A percentile compares a stretch with the other conserved stretches of the same genome.
phyloP scores from a whole-genome alignment of 2,888 invertebrate species.

The Priocnemis perturbator region DNA sequence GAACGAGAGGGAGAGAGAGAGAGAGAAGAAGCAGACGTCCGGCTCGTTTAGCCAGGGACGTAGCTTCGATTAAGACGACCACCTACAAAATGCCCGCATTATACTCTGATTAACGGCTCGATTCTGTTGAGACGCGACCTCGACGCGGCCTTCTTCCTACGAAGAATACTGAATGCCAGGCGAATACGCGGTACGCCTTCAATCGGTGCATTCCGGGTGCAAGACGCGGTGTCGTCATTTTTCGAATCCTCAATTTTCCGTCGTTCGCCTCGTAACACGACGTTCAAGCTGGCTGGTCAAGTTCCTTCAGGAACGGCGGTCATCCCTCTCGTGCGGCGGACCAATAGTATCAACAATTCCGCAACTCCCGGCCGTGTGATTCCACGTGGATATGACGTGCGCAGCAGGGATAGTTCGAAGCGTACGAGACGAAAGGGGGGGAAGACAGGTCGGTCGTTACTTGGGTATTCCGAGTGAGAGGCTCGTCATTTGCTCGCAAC shows the following conservation, averaged over 20 bases:
- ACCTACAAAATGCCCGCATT: slow-evolving; percentile 51
- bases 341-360: slow-evolving; percentile 60
- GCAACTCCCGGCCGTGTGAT: slow-evolving; percentile 60
- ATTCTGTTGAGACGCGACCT: too few species aligned
- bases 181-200: too few species aligned
- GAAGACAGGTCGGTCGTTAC: slow-evolving; percentile 36
- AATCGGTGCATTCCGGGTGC: too few species aligned
- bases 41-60: slow-evolving; percentile 11
- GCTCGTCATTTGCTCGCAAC: slow-evolving; percentile 48
- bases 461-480: slow-evolving; percentile 54
- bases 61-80: slow-evolving; percentile 50
- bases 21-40: slow-evolving; percentile 24
- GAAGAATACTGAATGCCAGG: too few species aligned
- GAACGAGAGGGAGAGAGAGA: slow-evolving; percentile 17
- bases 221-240: too few species aligned
- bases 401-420: background rate
- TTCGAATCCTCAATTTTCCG: too few species aligned
- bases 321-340: background rate
- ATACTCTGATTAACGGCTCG: too few species aligned
- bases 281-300: too few species aligned
- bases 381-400: slow-evolving; percentile 25
- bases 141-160: too few species aligned
- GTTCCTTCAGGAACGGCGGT: too few species aligned
- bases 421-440: background rate
- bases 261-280: too few species aligned